phyloP scores from a whole-genome alignment of 2,113 vertebrate genomes.

The Telmatochromis sp. region DNA sequence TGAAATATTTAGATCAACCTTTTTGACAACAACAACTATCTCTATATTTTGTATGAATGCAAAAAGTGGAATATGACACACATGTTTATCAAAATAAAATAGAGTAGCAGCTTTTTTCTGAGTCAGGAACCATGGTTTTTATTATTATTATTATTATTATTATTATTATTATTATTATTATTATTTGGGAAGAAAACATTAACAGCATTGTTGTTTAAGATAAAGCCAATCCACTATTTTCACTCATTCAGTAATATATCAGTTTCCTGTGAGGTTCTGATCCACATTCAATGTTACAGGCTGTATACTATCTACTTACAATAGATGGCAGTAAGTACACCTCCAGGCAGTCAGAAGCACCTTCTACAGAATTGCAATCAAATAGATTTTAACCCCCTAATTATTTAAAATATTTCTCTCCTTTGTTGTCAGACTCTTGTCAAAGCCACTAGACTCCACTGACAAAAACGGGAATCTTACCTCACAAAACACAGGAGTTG shows the following conservation, averaged over 20 bases:
- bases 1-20: background rate
- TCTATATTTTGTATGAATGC: background rate
- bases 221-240: accelerated
- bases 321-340: background rate
- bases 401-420: background rate
- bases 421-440: background rate
- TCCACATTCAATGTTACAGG: background rate
- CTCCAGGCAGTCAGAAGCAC: background rate
- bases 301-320: background rate
- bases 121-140: background rate
- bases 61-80: background rate
- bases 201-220: background rate
- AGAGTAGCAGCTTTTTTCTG: background rate
- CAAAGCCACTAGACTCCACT: background rate
- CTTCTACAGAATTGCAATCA: background rate
- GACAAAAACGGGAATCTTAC: background rate
- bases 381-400: background rate
- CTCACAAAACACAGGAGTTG: background rate
- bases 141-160: background rate
- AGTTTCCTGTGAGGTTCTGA: background rate
- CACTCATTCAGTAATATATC: background rate
- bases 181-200: background rate
- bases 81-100: background rate
- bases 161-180: background rate
- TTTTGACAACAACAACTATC: background rate